phyloP scores from a whole-genome alignment of 2,888 invertebrate genomes.

The Scaptomyza caliginosa region DNA sequence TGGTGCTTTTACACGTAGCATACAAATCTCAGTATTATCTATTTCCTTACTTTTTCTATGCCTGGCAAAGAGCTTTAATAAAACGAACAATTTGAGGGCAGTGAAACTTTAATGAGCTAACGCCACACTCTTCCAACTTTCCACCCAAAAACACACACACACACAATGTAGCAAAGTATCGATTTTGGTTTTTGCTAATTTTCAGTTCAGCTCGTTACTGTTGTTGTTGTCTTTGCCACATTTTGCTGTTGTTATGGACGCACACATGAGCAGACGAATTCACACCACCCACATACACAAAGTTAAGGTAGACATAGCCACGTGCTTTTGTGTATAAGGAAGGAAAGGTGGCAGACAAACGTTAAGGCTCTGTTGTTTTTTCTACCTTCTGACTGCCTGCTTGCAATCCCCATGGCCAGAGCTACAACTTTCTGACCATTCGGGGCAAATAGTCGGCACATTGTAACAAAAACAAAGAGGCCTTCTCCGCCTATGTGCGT shows the following conservation, averaged over 20 bases:
- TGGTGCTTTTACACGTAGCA: neutral
- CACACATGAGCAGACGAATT: constrained; percentile 5
- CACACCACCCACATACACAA: constrained; percentile 36
- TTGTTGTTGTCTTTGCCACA: constrained; percentile 47
- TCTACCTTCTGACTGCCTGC: constrained; percentile 12
- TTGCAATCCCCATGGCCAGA: constrained; percentile 27
- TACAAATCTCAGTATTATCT: constrained; percentile 33
- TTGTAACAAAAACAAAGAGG: constrained; percentile 67
- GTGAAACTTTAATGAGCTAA: constrained; percentile 61
- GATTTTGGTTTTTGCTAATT: constrained; percentile 71
- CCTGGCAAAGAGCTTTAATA: constrained; percentile 43
- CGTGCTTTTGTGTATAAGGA: constrained; percentile 1
- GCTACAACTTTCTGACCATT: constrained; percentile 73
- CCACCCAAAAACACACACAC: neutral
- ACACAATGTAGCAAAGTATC: constrained; percentile 49
- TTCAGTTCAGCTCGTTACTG: constrained; percentile 68
- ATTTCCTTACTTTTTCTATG: constrained; percentile 3
- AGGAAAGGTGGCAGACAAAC: constrained; percentile 27
- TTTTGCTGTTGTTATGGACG: constrained; percentile 56
- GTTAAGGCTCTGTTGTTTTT: constrained; percentile 44
- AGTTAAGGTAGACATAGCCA: constrained; percentile 34
- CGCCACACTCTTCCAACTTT: neutral
- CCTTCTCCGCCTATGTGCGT: constrained; percentile 23
- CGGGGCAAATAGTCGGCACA: constrained; percentile 67
- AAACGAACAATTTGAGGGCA: constrained; percentile 36